A percentile compares a stretch with the other conserved stretches of the same genome.
These are phyloP conservation scores for Eclectus roratus DNA, from an alignment of 2,113 vertebrate genomes.

Conservation along the genomic window DNA sequence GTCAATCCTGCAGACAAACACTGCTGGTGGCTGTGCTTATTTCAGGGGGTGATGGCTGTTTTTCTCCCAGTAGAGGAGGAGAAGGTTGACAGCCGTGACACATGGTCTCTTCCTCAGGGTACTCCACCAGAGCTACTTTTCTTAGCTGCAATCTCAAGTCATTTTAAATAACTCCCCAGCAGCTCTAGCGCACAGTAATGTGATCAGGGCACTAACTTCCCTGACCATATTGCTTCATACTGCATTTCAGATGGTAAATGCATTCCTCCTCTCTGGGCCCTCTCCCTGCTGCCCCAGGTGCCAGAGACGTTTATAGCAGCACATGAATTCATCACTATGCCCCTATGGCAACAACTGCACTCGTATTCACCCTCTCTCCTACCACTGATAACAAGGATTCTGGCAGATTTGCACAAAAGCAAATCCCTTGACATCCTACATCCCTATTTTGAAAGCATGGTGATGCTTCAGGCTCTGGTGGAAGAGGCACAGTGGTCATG, in stretches of 20 bases:
- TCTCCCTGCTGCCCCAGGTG: neutral
- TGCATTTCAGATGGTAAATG: constrained; percentile 41
- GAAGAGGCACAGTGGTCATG: fast-evolving
- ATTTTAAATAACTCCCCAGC: constrained; percentile 37
- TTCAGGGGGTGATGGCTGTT: neutral
- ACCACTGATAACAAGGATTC: neutral
- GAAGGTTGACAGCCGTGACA: constrained; percentile 3
- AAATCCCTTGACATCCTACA: neutral
- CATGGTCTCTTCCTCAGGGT: constrained; percentile 33
- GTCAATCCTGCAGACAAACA: neutral
- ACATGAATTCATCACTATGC: constrained; percentile 21
- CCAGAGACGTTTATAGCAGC: neutral
- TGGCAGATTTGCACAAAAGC: neutral
- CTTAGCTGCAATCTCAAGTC: constrained; percentile 40
- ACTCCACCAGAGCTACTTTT: constrained; percentile 18
- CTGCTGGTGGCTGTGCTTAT: neutral
- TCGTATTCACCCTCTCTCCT: neutral
- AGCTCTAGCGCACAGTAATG: constrained; percentile 44
- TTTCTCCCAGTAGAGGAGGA: neutral
- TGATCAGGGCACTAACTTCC: constrained; percentile 53
- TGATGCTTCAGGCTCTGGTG: fast-evolving
- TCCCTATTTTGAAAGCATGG: neutral
- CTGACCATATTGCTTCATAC: constrained; percentile 54
- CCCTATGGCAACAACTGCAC: constrained; percentile 26
- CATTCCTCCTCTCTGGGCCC: constrained; percentile 3